phyloP scores from a whole-genome alignment of 2,113 vertebrate species.

The Rousettus leschenaultii region DNA sequence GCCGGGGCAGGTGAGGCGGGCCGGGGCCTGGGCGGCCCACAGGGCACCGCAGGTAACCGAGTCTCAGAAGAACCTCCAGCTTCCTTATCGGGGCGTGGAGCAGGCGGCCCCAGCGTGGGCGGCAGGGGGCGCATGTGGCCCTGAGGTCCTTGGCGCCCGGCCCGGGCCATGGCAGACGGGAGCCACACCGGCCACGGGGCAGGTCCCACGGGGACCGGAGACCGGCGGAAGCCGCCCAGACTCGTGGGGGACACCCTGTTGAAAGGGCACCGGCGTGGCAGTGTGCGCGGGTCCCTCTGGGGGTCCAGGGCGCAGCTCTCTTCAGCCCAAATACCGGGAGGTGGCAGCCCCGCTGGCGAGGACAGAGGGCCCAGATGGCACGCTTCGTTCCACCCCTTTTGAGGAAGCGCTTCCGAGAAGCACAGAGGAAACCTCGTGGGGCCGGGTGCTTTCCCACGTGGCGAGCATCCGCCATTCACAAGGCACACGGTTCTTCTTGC shows the following conservation, averaged over 20 bases:
- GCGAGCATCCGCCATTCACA: background rate
- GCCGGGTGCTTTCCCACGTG: slow-evolving; percentile 37
- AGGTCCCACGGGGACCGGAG: background rate
- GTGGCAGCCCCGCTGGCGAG: background rate
- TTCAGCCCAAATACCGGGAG: background rate
- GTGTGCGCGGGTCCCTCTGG: background rate
- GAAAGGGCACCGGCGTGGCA: background rate
- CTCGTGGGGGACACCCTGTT: background rate
- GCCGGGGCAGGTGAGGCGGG: background rate
- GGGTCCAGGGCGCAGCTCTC: background rate
- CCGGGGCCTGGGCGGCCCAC: background rate
- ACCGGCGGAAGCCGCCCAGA: background rate
- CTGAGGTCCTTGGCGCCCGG: background rate
- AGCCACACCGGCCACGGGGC: fast-evolving
- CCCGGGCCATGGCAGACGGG: background rate
- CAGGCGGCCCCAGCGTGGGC: background rate
- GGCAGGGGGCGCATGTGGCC: background rate
- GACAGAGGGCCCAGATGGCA: background rate
- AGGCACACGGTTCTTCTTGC: background rate
- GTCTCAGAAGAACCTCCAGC: background rate
- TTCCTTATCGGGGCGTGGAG: background rate
- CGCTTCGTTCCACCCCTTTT: background rate
- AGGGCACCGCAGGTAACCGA: background rate
- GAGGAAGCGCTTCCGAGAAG: slow-evolving; percentile 46
- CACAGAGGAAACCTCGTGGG: background rate